Evolutionary conservation across 1,140 invertebrate genomes (phyloP).

Genomic region (Potamilus streckersoni): DNA sequence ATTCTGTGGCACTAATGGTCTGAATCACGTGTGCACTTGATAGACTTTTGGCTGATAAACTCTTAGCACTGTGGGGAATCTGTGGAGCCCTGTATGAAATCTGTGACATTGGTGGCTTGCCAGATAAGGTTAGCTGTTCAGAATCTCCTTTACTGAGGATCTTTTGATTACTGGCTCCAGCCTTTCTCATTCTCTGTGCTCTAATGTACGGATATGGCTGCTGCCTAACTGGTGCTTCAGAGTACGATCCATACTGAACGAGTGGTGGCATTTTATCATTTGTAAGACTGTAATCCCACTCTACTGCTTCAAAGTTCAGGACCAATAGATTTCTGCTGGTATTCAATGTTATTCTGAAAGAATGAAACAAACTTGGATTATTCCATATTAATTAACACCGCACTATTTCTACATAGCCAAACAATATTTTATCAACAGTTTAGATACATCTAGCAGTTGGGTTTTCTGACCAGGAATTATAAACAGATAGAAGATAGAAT

Average conservation of each 20-base stretch:
- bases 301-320: slow-evolving; percentile 65
- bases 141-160: slow-evolving; percentile 40
- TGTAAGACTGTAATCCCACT: slow-evolving; percentile 64
- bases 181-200: slow-evolving; percentile 61
- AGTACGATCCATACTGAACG: slow-evolving; percentile 60
- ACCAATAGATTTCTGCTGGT: slow-evolving; percentile 63
- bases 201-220: slow-evolving; percentile 63
- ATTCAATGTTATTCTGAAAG: slow-evolving; percentile 65
- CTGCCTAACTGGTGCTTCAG: slow-evolving; percentile 55
- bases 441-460: too few species aligned
- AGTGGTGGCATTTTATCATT: slow-evolving; percentile 62
- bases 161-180: slow-evolving; percentile 60
- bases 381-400: too few species aligned
- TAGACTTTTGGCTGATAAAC: slow-evolving; percentile 51
- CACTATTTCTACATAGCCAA: too few species aligned
- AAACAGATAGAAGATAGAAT: not conserved
- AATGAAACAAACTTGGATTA: not conserved
- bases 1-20: slow-evolving; percentile 20
- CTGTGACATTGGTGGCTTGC: slow-evolving; percentile 35
- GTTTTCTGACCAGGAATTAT: not conserved
- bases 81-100: slow-evolving; percentile 44
- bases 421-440: too few species aligned
- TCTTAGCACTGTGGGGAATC: slow-evolving; percentile 60
- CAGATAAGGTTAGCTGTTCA: not conserved
- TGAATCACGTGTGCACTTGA: slow-evolving; percentile 55